Base-by-base conservation (phyloP, 2,113 vertebrate species). In the Physeter macrocephalus region DNA sequence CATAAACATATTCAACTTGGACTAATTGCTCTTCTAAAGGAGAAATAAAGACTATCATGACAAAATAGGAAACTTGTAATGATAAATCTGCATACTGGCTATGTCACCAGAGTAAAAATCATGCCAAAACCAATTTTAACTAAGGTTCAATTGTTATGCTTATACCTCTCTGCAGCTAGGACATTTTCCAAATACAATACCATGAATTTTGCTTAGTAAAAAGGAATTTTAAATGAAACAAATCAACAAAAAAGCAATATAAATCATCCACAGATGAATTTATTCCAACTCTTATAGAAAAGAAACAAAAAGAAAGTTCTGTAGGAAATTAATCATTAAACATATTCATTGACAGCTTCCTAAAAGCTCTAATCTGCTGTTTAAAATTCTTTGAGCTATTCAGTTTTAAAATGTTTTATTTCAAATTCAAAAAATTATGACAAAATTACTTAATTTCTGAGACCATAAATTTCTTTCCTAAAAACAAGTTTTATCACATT, bases 351-450 rank as follows among this genome's bases (percentile, higher is more conserved):
- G 34, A 83, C 8, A 94, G 27, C n/a, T 52, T 95, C 67, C 71
- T 96, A 94, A 96, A 31, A 80, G 94, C 41, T n/a, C 29, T 17
- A 78, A 83, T 11, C 4, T 57, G 36, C 83, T 49, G 12, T 59
- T 94, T 89, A 54, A 95, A 96, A 96, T 86, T 97, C 57, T 88
- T 96, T 41, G 25, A 80, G 17, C 36, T 54, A 87, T 54, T 46
- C 27, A 92, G 5, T 77, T 96, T 92, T 96, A 96, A 97, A 27
- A 94, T 57, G 11, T 46, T 94, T 97, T 93, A 81, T 59, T 97
- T 96, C 29, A 88, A 93, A 46, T 69, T 96, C 67, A 97, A 69
- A 95, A 94, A 90, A 29, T 93, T 97, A 96, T 29, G 52, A 92
- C 21, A 82, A 92, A 98, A 97, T 93, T 88, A 29, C 41, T 77